Evolutionary conservation across 2,113 vertebrate genomes (phyloP).

Genomic region (Oryzias curvinotus): DNA sequence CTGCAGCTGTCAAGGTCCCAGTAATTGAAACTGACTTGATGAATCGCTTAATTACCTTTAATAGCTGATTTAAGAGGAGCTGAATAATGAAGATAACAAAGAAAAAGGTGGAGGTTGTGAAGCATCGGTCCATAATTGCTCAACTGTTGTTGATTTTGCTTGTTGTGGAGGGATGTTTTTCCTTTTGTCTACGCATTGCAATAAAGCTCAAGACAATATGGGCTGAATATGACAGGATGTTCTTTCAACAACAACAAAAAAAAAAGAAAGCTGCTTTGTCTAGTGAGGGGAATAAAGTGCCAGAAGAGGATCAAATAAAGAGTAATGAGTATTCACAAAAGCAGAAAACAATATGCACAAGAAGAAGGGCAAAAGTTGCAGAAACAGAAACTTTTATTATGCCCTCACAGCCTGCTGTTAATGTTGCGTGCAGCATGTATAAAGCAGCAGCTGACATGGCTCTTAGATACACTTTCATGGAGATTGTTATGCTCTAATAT

Average conservation of each 20-base stretch:
- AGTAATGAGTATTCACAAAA: slow-evolving; percentile 62
- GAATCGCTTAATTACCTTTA: slow-evolving; percentile 94
- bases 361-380: slow-evolving; percentile 48
- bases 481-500: slow-evolving; percentile 63
- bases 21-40: slow-evolving; percentile 96
- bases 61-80: slow-evolving; percentile 88
- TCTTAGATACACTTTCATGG: slow-evolving; percentile 55
- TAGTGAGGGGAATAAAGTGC: slow-evolving; percentile 19
- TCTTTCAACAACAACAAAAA: slow-evolving; percentile 49
- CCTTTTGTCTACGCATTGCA: slow-evolving; percentile 22
- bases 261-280: slow-evolving; percentile 30
- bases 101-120: slow-evolving; percentile 76
- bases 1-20: slow-evolving; percentile 87
- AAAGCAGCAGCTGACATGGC: slow-evolving; percentile 57
- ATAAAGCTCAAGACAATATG: slow-evolving; percentile 37
- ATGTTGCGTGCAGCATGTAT: slow-evolving; percentile 54
- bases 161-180: slow-evolving; percentile 36
- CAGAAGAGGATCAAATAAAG: slow-evolving; percentile 49
- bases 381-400: slow-evolving; percentile 58
- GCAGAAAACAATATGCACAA: slow-evolving; percentile 22
- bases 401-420: slow-evolving; percentile 59
- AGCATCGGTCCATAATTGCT: slow-evolving; percentile 80
- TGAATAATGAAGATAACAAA: slow-evolving; percentile 88
- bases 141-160: slow-evolving; percentile 66
- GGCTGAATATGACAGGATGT: slow-evolving; percentile 51